phyloP scores from a whole-genome alignment of 1,140 invertebrate genomes.

The Drosophila orena region DNA sequence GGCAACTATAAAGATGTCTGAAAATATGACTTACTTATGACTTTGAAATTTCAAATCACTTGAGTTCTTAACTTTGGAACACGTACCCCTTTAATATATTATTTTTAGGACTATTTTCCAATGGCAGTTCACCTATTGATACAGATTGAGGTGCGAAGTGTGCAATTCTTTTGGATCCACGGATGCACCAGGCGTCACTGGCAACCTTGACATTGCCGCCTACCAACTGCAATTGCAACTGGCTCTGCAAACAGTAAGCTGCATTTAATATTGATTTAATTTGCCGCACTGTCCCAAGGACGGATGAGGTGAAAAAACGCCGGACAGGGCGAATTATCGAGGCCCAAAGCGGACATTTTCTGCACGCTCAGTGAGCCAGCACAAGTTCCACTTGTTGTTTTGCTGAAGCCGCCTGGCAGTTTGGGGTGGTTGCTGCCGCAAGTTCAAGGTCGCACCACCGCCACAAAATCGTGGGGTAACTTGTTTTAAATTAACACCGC shows the following conservation, averaged over 20 bases:
- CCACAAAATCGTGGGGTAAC: slow-evolving; percentile 13
- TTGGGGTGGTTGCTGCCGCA: slow-evolving; percentile 45
- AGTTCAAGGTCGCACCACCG: slow-evolving; percentile 63
- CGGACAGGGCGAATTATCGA: background rate
- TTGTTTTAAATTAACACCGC: slow-evolving; percentile 31
- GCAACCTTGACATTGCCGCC: slow-evolving; percentile 37
- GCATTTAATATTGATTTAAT: slow-evolving; percentile 75
- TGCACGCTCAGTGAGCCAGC: slow-evolving; percentile 10
- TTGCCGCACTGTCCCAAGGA: slow-evolving; percentile 38
- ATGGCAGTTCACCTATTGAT: too few species aligned
- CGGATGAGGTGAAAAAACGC: slow-evolving; percentile 2
- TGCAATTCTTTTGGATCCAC: background rate
- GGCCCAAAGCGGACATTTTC: slow-evolving; percentile 9
- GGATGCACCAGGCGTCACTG: slow-evolving; percentile 17
- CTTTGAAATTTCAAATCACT: too few species aligned
- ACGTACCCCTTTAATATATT: too few species aligned
- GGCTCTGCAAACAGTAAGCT: slow-evolving; percentile 32
- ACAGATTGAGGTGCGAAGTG: background rate
- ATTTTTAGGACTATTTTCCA: too few species aligned
- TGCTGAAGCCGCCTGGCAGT: slow-evolving; percentile 11
- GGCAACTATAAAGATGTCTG: too few species aligned
- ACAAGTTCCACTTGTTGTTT: slow-evolving; percentile 36
- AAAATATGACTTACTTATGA: too few species aligned
- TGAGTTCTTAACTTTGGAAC: too few species aligned
- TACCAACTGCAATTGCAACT: slow-evolving; percentile 21